Percentiles rank a stretch among this genome's conserved stretches.
Evolutionary conservation across 2,888 invertebrate species (phyloP).

Genomic region (Ptycholaimellus sp.): DNA sequence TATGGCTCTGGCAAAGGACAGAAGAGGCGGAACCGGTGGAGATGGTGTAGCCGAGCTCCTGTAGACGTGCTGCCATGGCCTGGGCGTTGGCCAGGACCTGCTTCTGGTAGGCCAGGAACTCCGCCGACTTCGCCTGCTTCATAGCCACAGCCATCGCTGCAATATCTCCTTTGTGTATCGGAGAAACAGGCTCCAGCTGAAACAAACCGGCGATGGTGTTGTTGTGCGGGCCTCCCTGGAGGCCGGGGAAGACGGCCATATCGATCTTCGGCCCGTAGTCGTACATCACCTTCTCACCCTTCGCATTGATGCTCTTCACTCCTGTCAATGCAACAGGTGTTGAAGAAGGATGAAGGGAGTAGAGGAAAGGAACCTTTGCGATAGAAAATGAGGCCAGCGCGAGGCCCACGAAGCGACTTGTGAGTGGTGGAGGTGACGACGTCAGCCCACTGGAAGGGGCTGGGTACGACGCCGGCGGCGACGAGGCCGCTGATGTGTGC

Average conservation of each 20-base stretch:
- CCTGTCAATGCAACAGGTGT: constrained; percentile 33
- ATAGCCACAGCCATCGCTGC: constrained; percentile 59
- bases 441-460: constrained; percentile 59
- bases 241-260: constrained; percentile 63
- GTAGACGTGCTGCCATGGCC: constrained; percentile 45
- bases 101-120: constrained; percentile 58
- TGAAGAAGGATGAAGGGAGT: background rate
- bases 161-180: constrained; percentile 6
- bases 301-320: constrained; percentile 42
- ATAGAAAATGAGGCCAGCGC: constrained; percentile 61
- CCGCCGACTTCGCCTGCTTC: constrained; percentile 53
- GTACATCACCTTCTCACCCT: constrained; percentile 61
- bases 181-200: background rate
- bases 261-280: constrained; percentile 69
- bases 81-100: constrained; percentile 61
- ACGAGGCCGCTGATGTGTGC: constrained; percentile 80
- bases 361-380: constrained; percentile 40
- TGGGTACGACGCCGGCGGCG: constrained; percentile 69
- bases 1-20: no score
- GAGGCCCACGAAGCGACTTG: constrained; percentile 56
- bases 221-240: constrained; percentile 93
- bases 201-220: constrained; percentile 64
- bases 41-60: constrained; percentile 43
- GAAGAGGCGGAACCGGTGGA: no score
- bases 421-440: constrained; percentile 83